Percentiles rank a stretch among this genome's conserved stretches.
These are phyloP conservation scores for Urocynchramus pylzowi DNA, from an alignment of 2,113 vertebrate species.

Conservation along the genomic window DNA sequence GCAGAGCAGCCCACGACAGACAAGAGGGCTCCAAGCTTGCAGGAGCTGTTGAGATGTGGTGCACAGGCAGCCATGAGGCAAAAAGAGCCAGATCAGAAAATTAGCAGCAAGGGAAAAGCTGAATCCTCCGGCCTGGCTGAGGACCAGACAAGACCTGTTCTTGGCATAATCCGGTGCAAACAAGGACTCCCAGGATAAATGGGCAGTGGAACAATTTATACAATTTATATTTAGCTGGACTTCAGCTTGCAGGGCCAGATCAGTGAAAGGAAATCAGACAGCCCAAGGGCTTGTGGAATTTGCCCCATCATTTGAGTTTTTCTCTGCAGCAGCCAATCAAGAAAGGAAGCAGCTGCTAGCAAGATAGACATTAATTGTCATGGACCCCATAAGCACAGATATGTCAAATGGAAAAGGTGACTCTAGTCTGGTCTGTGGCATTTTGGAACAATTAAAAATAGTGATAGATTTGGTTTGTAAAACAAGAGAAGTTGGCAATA, in stretches of 20 bases:
- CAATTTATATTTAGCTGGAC: neutral
- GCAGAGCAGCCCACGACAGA: neutral
- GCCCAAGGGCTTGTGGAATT: neutral
- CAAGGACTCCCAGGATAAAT: conserved; percentile 53
- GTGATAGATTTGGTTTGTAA: conserved; percentile 51
- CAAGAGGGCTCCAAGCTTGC: neutral
- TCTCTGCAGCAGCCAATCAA: neutral
- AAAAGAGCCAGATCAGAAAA: conserved; percentile 20
- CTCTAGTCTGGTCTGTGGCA: conserved; percentile 34
- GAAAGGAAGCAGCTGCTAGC: conserved; percentile 52
- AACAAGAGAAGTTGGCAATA: conserved; percentile 59
- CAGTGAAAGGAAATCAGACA: conserved; percentile 32
- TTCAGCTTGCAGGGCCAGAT: neutral
- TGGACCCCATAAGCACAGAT: neutral
- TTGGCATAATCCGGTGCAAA: conserved; percentile 44
- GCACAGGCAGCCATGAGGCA: neutral
- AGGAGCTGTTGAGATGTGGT: conserved; percentile 45
- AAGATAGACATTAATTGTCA: conserved; percentile 30
- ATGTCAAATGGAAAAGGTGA: conserved; percentile 61
- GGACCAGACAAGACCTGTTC: neutral
- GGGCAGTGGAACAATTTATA: conserved; percentile 49
- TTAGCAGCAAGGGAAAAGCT: conserved; percentile 19
- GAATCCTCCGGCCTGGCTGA: conserved; percentile 16
- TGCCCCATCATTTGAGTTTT: neutral
- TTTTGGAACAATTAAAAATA: conserved; percentile 56